Base-by-base conservation (phyloP, 2,888 invertebrate species). In the Aspidapion aeneum region DNA sequence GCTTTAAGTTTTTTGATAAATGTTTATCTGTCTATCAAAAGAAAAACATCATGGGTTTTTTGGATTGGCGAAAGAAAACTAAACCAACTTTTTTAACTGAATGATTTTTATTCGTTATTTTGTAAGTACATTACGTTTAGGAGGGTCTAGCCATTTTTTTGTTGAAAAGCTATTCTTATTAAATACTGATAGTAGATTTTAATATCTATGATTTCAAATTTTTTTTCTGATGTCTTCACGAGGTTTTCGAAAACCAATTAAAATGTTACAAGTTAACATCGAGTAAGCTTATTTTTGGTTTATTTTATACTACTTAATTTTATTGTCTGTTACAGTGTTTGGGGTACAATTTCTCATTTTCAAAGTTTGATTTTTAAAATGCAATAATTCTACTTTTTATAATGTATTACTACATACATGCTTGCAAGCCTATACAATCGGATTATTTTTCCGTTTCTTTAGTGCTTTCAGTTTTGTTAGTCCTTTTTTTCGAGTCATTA, bases 131-230 rank as follows among this genome's bases (percentile, higher is more conserved):
- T 77, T 35, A 35, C 12, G 75, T 78, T 63, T 79, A 79, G 79
- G 79, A 79, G 78, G 79, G 77, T 78, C 79, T 79, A 79, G 79
- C 79, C 78, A 76, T 78, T 79, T n/a, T n/a, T n/a, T 35, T 35
- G 35, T 35, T 76, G 75, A 79, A 76, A 79, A 80, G 80, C 79
- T 79, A 79, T 79, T 75, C 35, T 35, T 35, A 35, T 76, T 79
- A 79, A 80, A 80, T 80, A 80, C 80, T 80, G 80, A 80, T 79
- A 80, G 78, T 79, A 78, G 76, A 77, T 78, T 77, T 75, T 74
- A 76, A 77, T 77, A 77, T 77, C 75, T 75, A 77, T 77, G 71
- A 72, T 59, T 20, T 59, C 18, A n/a, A n/a, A n/a, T n/a, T n/a
- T n/a, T n/a, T n/a, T n/a, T n/a, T n/a, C n/a, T n/a, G n/a, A n/a